These are phyloP conservation scores for Drosophila lowei DNA, from an alignment of 1,140 invertebrate genomes.

Conservation along the genomic window DNA sequence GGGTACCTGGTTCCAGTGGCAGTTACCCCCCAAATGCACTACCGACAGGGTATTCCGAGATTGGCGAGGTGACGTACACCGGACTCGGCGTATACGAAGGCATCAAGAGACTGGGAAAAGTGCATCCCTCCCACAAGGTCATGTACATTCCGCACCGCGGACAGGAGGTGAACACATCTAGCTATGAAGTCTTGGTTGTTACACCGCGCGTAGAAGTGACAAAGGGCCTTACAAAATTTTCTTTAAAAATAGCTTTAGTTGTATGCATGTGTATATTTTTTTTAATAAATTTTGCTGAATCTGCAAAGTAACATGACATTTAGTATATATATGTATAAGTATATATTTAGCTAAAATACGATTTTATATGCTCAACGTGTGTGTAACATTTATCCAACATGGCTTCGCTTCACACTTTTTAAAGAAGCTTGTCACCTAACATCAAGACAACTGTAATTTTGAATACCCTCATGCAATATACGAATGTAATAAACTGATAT, in stretches of 20 bases:
- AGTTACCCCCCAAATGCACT: constrained; percentile 84
- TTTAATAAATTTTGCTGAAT: constrained; percentile 62
- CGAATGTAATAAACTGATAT: no score
- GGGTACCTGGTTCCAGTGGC: constrained; percentile 84
- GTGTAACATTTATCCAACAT: constrained; percentile 72
- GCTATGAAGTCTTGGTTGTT: constrained; percentile 68
- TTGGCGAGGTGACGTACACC: constrained; percentile 86
- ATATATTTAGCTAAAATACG: constrained; percentile 77
- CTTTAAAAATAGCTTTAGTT: constrained; percentile 58
- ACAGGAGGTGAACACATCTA: constrained; percentile 83
- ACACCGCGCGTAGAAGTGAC: constrained; percentile 53
- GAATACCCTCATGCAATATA: no score
- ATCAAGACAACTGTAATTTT: no score
- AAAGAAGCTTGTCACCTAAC: no score
- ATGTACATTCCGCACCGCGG: constrained; percentile 88
- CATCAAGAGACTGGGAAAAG: constrained; percentile 88
- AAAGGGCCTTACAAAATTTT: constrained; percentile 49
- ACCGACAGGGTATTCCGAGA: constrained; percentile 85
- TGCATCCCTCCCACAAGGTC: constrained; percentile 87
- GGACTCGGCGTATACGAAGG: constrained; percentile 85
- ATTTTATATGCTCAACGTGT: constrained; percentile 57
- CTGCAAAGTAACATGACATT: constrained; percentile 68
- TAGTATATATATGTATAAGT: constrained; percentile 44
- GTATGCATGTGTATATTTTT: constrained; percentile 42
- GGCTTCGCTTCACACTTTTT: constrained; percentile 52